Evolutionary conservation across 2,888 invertebrate species (phyloP).

Genomic region (Synergus itoensis): DNA sequence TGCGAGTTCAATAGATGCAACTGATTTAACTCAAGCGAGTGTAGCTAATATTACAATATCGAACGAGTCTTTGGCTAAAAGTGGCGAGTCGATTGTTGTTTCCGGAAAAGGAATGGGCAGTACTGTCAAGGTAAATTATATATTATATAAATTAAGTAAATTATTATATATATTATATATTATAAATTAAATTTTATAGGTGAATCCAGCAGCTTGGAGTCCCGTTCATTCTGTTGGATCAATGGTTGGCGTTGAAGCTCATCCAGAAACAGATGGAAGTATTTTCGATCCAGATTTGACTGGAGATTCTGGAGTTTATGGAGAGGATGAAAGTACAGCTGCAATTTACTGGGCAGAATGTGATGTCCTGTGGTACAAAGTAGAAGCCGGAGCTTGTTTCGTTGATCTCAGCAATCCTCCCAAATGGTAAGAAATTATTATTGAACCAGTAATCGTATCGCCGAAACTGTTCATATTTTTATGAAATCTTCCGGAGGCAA

Average conservation of each 20-base stretch:
- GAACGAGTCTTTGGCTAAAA: slow-evolving; percentile 74
- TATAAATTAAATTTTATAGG: slow-evolving; percentile 56
- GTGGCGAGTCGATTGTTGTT: slow-evolving; percentile 74
- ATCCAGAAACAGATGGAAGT: slow-evolving; percentile 90
- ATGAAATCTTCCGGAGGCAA: too few relatives aligned
- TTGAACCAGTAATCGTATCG: not conserved
- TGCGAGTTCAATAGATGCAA: slow-evolving; percentile 65
- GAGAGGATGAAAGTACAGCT: slow-evolving; percentile 87
- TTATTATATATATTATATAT: not conserved
- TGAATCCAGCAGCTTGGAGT: slow-evolving; percentile 91
- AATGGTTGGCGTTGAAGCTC: slow-evolving; percentile 90
- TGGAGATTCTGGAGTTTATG: slow-evolving; percentile 88
- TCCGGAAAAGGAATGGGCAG: slow-evolving; percentile 75
- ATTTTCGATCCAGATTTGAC: slow-evolving; percentile 87
- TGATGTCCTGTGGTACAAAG: slow-evolving; percentile 90
- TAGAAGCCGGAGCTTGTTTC: slow-evolving; percentile 89
- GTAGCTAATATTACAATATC: slow-evolving; percentile 76
- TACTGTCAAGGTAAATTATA: slow-evolving; percentile 69
- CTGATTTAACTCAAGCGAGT: slow-evolving; percentile 70
- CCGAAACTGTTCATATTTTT: too few relatives aligned
- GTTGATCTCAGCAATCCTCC: slow-evolving; percentile 87
- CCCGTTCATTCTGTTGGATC: slow-evolving; percentile 93
- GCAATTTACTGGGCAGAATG: slow-evolving; percentile 89
- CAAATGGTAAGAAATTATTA: slow-evolving; percentile 82
- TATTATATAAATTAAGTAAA: slow-evolving; percentile 44